Percentiles rank a stretch among this genome's conserved stretches.
Conservation (phyloP, 2,797 vertebrate species). For the Sparidentex hasta region DNA sequence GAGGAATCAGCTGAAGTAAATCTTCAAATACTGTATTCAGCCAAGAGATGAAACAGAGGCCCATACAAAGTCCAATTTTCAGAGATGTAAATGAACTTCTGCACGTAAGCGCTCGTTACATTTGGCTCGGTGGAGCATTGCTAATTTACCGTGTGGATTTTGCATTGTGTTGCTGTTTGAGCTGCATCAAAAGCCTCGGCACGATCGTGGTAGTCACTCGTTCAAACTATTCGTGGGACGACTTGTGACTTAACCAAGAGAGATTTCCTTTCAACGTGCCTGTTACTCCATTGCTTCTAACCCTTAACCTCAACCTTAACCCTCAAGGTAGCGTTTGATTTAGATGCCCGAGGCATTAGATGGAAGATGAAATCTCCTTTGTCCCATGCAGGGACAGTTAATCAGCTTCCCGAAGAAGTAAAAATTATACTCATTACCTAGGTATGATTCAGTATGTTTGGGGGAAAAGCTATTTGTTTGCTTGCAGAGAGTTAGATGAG, state of each 20-base stretch:
- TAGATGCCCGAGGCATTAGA: not conserved
- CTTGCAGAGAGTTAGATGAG: not conserved
- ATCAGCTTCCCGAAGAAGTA: not conserved
- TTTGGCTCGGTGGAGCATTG: conserved; percentile 9
- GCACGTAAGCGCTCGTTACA: not conserved
- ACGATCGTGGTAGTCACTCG: not conserved
- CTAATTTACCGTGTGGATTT: not conserved
- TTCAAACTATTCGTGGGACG: not conserved
- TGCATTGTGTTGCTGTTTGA: conserved; percentile 9
- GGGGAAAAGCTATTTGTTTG: not conserved
- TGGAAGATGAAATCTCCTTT: not conserved
- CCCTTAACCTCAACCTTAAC: not conserved
- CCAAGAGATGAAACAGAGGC: conserved; percentile 55
- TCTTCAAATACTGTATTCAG: conserved; percentile 36
- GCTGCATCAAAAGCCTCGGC: not conserved
- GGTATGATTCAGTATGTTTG: not conserved
- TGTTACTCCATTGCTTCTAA: not conserved
- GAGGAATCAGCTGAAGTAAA: conserved; percentile 26
- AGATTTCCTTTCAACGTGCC: not conserved
- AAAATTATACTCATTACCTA: not conserved
- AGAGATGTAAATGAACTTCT: conserved; percentile 7
- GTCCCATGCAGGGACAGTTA: not conserved
- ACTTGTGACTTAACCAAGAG: not conserved
- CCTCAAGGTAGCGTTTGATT: not conserved
- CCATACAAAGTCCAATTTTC: conserved; percentile 39